Conservation (phyloP, 2,888 invertebrate genomes). For the Orthosia gracilis region DNA sequence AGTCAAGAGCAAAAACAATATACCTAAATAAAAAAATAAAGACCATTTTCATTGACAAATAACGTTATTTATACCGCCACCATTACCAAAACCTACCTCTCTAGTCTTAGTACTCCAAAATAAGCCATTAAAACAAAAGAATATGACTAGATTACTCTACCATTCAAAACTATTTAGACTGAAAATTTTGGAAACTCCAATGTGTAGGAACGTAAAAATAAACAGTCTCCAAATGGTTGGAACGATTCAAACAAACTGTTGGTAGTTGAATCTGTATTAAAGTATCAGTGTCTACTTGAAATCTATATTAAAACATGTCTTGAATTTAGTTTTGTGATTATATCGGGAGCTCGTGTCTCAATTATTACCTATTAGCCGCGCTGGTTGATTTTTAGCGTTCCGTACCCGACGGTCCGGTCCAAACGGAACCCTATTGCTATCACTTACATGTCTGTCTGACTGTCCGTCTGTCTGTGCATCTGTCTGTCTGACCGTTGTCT, state of each 20-base stretch:
- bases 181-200: conserved; percentile 32
- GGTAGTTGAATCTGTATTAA: conserved; percentile 34
- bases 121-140: not conserved
- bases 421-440: no score
- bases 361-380: no score
- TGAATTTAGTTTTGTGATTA: no score
- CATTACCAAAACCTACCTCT: not conserved
- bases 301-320: conserved; percentile 15
- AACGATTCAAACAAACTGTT: conserved; percentile 37
- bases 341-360: no score
- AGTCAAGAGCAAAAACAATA: no score
- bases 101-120: not conserved
- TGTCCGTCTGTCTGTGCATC: no score
- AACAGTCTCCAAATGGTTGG: conserved; percentile 23
- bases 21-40: no score
- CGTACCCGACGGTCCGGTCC: no score
- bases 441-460: no score
- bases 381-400: no score
- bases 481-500: no score
- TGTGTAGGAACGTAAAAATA: conserved; percentile 37
- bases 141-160: conserved; percentile 4
- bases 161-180: conserved; percentile 11
- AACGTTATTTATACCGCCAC: not conserved
- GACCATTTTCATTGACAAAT: not conserved
- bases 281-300: conserved; percentile 30